Evolutionary conservation across 2,113 vertebrate species (phyloP).

Genomic region (Phalacrocorax carbo): DNA sequence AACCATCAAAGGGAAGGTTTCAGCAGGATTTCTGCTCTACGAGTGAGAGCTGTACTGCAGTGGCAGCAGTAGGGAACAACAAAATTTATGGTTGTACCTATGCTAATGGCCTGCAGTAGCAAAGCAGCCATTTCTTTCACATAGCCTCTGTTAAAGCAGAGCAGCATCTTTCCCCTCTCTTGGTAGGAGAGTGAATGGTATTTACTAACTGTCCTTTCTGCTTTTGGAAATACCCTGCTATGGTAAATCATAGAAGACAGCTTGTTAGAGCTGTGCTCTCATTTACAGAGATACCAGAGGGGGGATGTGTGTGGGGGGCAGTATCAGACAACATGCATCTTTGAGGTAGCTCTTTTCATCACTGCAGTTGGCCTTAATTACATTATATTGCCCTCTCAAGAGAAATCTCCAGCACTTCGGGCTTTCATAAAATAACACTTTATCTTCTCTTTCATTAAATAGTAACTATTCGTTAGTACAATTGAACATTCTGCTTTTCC

Average conservation of each 20-base stretch:
- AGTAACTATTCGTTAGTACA: neutral
- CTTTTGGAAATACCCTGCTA: neutral
- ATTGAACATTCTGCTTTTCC: neutral
- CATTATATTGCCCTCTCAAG: neutral
- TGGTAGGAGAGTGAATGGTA: neutral
- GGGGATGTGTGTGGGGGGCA: neutral
- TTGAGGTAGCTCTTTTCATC: neutral
- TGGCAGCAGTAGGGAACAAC: neutral
- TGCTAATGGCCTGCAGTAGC: constrained; percentile 27
- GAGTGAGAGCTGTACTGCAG: neutral
- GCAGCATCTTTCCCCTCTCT: neutral
- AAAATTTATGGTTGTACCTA: constrained; percentile 17
- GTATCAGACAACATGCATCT: neutral
- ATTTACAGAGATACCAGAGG: neutral
- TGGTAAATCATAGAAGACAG: neutral
- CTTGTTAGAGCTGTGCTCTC: neutral
- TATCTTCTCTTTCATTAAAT: constrained; percentile 35
- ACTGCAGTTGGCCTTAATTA: constrained; percentile 37
- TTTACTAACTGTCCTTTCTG: constrained; percentile 12
- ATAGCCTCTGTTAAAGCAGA: neutral
- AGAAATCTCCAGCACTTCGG: neutral
- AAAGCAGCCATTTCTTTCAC: constrained; percentile 2
- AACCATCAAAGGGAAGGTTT: neutral
- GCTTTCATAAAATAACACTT: neutral
- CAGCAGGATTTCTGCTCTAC: neutral